phyloP scores from a whole-genome alignment of 2,888 invertebrate species.

The Machimus rusticus region DNA sequence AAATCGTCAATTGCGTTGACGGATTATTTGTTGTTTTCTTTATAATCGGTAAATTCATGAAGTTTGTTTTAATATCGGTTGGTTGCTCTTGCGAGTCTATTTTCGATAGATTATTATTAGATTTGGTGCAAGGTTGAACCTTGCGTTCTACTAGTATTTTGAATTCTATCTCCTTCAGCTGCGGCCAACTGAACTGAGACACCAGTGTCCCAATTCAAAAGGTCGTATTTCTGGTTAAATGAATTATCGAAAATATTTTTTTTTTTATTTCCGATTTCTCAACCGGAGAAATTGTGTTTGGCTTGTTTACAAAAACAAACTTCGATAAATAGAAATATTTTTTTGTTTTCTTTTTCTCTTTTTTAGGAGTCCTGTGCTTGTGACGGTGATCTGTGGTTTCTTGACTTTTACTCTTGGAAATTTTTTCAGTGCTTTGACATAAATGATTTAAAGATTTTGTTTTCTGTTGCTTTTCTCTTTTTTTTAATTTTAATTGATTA shows the following conservation, averaged over 20 bases:
- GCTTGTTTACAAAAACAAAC: not conserved
- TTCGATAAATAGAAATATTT: not conserved
- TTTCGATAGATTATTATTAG: not conserved
- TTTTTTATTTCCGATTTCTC: not conserved
- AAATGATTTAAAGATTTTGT: not conserved
- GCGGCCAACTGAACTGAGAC: not conserved
- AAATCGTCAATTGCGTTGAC: conserved; percentile 38
- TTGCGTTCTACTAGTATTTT: not conserved
- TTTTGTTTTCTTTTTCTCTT: not conserved
- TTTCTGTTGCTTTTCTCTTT: not conserved
- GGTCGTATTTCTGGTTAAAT: not conserved
- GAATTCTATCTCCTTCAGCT: not conserved
- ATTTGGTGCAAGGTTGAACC: not conserved
- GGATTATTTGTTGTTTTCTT: conserved; percentile 55
- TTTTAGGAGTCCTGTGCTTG: conserved; percentile 2
- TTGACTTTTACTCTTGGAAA: not conserved
- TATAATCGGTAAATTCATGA: conserved; percentile 60
- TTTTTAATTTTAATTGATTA: conserved; percentile 27
- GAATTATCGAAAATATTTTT: not conserved
- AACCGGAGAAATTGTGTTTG: not conserved
- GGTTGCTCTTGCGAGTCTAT: conserved; percentile 23
- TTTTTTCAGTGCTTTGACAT: not conserved
- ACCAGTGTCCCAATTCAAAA: not conserved
- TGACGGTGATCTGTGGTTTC: not conserved
- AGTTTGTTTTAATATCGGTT: conserved; percentile 54